Evolutionary conservation across 1,140 invertebrate genomes (phyloP).

Genomic region (Charaxes varanes): DNA sequence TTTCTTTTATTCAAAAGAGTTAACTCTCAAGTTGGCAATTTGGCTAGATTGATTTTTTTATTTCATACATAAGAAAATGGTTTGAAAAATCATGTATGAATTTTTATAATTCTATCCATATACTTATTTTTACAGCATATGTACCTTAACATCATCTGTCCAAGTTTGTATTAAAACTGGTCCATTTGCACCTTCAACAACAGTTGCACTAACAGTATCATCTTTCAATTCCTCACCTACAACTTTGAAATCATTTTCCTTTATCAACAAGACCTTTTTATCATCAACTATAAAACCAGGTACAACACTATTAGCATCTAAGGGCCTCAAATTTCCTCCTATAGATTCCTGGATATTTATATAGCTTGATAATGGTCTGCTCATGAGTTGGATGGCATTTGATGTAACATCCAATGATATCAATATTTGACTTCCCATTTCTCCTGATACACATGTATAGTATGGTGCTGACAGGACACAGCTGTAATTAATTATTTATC

Average conservation of each 20-base stretch:
- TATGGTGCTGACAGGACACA: conserved; percentile 79
- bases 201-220: conserved; percentile 36
- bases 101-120: too few species aligned
- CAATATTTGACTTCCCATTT: conserved; percentile 56
- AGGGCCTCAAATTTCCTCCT: conserved; percentile 20
- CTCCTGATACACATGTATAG: conserved; percentile 77
- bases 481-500: conserved; percentile 54
- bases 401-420: conserved; percentile 71
- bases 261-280: conserved; percentile 54
- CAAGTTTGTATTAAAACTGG: conserved; percentile 50
- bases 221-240: conserved; percentile 28
- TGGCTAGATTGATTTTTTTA: too few species aligned
- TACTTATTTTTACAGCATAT: too few species aligned
- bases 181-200: conserved; percentile 42
- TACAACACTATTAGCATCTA: conserved; percentile 36
- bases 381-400: conserved; percentile 54
- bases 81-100: too few species aligned
- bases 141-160: conserved; percentile 41
- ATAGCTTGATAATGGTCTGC: conserved; percentile 50
- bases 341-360: conserved; percentile 27
- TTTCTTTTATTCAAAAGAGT: too few species aligned
- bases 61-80: too few species aligned
- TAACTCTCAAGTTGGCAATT: too few species aligned
- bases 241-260: conserved; percentile 45
- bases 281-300: conserved; percentile 57